These are phyloP conservation scores for Drosophila tripunctata DNA, from an alignment of 2,888 invertebrate species.

Conservation along the genomic window DNA sequence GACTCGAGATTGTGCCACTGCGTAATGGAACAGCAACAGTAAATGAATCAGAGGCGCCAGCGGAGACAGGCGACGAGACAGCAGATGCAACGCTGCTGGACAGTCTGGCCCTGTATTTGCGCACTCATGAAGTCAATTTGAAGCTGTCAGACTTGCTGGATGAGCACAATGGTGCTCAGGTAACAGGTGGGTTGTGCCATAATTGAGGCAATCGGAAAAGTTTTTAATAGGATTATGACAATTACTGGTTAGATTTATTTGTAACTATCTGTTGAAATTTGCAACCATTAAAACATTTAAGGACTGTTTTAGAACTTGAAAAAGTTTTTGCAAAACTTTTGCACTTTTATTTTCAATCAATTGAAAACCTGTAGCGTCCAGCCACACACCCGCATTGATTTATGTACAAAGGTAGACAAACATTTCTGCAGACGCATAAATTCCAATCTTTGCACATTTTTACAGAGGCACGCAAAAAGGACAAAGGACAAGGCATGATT, in stretches of 20 bases:
- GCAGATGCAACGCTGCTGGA: slow-evolving; percentile 83
- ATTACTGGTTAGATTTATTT: neutral
- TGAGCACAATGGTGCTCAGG: slow-evolving; percentile 47
- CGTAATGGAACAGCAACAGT: slow-evolving; percentile 61
- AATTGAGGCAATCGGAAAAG: neutral
- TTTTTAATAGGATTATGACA: slow-evolving; percentile 18
- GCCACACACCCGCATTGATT: neutral
- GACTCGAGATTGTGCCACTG: slow-evolving; percentile 81
- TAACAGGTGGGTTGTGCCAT: slow-evolving; percentile 42
- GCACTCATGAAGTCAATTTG: slow-evolving; percentile 90
- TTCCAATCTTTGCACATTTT: slow-evolving; percentile 23
- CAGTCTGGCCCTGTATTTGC: slow-evolving; percentile 87
- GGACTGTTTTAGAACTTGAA: slow-evolving; percentile 27
- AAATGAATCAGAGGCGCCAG: slow-evolving; percentile 19
- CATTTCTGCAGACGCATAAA: slow-evolving; percentile 19
- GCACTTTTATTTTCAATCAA: neutral
- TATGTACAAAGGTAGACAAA: neutral
- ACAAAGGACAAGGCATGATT: slow-evolving; percentile 86
- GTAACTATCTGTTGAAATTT: neutral
- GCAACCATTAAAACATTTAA: slow-evolving; percentile 3
- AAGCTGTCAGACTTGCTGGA: slow-evolving; percentile 88
- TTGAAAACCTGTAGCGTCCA: neutral
- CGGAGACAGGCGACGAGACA: neutral
- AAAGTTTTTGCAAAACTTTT: neutral
- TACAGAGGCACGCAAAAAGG: slow-evolving; percentile 87